Evolutionary conservation across 2,888 invertebrate genomes (phyloP), one percentile per base, ranked within the genome.

Genomic region (Lasius platythorax): DNA sequence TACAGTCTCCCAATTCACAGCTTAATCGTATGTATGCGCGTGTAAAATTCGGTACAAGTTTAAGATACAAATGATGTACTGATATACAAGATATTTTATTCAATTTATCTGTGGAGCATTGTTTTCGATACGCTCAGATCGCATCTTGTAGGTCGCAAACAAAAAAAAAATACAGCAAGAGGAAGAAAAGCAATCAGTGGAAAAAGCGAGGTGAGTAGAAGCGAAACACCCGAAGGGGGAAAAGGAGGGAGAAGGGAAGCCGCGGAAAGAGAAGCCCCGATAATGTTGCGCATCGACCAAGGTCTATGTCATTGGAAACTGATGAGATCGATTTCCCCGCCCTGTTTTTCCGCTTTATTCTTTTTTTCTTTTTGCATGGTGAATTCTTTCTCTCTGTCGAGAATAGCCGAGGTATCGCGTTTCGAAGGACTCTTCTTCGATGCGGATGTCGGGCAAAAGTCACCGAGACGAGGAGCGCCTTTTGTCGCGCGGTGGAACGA

Each of bases 231-330:
- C 28, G 18, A 50, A 43, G 30, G 28, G 18, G 33, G 23, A 12
- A 9, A 5, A 15, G 30, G 64, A 23, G 18, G 12, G 46, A 18
- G 8, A 61, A 46, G 58, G 12, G 58, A 58, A 58, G 37, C n/a
- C 9, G 33, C 28, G 37, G 40, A 58, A 67, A 82, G 73, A 76
- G 87, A 88, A 86, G 40, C 82, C 83, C 87, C 66, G 87, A 85
- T 82, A 84, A 86, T 83, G 84, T 73, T 75, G 86, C 88, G 89
- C 87, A 86, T 91, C 89, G 90, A 91, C 84, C 90, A 90, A 88
- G 87, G 90, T 87, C 88, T 91, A 87, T 91, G 90, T 91, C 90
- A 88, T 87, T 87, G 89, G 87, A 90, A 87, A 91, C 87, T 86
- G 76, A 82, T 85, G 88, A 67, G 79, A 81, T 89, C 89, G 88